Conservation (phyloP, 2,113 vertebrate genomes). For the Calyptommatus sinebrachiatus region DNA sequence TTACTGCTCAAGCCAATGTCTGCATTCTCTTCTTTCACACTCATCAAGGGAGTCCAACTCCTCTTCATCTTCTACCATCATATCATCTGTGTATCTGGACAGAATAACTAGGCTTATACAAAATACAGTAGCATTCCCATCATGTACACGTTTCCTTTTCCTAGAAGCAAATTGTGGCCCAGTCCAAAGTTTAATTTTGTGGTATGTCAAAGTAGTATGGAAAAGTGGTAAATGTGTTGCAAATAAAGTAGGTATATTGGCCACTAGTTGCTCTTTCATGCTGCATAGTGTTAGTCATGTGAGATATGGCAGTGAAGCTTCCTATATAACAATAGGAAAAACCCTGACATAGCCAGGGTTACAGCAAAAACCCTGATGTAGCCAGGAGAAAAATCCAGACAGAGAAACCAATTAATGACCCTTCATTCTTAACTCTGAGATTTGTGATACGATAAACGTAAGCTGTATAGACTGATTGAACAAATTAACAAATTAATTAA, state of each 20-base stretch:
- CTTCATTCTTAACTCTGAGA: neutral
- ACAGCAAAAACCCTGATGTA: neutral
- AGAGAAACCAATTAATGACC: slow-evolving; percentile 6
- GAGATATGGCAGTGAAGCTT: neutral
- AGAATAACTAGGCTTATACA: no score
- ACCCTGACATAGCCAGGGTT: neutral
- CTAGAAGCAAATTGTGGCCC: no score
- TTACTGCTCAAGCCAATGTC: no score
- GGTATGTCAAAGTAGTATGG: neutral
- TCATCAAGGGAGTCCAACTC: no score
- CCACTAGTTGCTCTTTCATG: neutral
- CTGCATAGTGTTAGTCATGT: neutral
- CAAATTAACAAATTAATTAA: slow-evolving; percentile 15
- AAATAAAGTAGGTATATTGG: neutral
- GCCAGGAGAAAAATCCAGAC: slow-evolving; percentile 13
- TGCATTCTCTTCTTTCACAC: no score
- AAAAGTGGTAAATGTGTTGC: neutral
- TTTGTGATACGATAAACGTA: slow-evolving; percentile 12
- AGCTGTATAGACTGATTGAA: slow-evolving; percentile 14
- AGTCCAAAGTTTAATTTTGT: neutral
- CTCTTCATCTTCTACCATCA: no score
- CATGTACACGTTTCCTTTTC: no score
- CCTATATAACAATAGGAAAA: neutral
- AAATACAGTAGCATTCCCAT: no score
- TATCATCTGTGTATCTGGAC: no score